Evolutionary conservation across 2,888 invertebrate genomes (phyloP).

Genomic region (Lamproptera curius): DNA sequence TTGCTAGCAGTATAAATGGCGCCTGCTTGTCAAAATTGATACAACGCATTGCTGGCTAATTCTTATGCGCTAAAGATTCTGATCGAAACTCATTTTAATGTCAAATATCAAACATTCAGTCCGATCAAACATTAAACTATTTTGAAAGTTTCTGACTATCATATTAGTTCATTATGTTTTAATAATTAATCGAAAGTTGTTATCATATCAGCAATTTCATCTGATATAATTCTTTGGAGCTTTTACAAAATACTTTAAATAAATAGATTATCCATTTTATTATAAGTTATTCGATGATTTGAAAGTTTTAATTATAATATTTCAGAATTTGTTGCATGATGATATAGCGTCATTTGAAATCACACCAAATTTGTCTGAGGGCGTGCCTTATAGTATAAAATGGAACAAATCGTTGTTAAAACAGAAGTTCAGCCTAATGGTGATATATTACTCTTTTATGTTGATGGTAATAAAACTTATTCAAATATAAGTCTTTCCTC

Average conservation of each 20-base stretch:
- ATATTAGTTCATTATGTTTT: too few species aligned
- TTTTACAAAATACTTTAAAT: background rate
- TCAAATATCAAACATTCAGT: too few species aligned
- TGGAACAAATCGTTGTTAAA: conserved; percentile 63
- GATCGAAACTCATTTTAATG: conserved; percentile 50
- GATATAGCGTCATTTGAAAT: background rate
- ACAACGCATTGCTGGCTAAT: conserved; percentile 52
- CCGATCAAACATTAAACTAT: too few species aligned
- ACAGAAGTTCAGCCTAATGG: conserved; percentile 60
- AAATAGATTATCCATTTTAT: background rate
- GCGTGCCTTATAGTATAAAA: conserved; percentile 19
- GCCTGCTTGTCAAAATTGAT: conserved; percentile 23
- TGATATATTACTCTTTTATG: conserved; percentile 64
- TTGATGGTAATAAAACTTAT: too few species aligned
- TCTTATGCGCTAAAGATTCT: conserved; percentile 34
- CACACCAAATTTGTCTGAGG: background rate
- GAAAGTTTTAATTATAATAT: background rate
- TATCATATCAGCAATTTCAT: too few species aligned
- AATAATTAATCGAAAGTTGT: too few species aligned
- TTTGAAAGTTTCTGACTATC: too few species aligned
- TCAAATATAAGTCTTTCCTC: too few species aligned
- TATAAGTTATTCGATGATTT: background rate
- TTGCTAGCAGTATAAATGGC: conserved; percentile 25
- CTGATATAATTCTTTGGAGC: too few species aligned
- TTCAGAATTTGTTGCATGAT: background rate